Conservation (phyloP, 2,888 invertebrate species). For the Acronicta aceris region DNA sequence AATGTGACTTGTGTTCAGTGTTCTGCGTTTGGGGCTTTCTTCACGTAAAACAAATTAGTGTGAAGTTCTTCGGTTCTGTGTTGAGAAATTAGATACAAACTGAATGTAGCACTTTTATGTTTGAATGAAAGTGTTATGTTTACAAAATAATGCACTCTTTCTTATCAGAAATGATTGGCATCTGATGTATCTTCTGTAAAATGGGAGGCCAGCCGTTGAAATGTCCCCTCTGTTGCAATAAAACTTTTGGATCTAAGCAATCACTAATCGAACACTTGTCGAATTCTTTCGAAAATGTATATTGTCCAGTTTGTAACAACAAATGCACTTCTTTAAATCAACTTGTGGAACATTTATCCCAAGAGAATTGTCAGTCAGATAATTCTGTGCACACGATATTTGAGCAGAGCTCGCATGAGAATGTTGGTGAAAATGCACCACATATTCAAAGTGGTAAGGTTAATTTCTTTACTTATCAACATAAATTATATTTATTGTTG, state of each 20-base stretch:
- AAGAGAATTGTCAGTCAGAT: slow-evolving; percentile 68
- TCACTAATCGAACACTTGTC: slow-evolving; percentile 88
- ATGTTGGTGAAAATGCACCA: slow-evolving; percentile 32
- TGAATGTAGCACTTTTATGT: slow-evolving; percentile 70
- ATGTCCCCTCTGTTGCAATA: slow-evolving; percentile 91
- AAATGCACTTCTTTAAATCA: slow-evolving; percentile 87
- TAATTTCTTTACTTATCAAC: not conserved
- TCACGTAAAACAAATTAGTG: slow-evolving; percentile 76
- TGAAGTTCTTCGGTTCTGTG: slow-evolving; percentile 85
- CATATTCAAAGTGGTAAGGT: slow-evolving; percentile 57
- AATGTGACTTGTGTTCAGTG: slow-evolving; percentile 16
- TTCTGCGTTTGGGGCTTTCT: slow-evolving; percentile 70
- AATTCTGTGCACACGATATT: slow-evolving; percentile 46
- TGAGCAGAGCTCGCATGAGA: slow-evolving; percentile 40
- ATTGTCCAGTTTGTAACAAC: slow-evolving; percentile 89
- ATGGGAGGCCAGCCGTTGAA: slow-evolving; percentile 87
- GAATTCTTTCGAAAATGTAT: slow-evolving; percentile 83
- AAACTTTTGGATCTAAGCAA: slow-evolving; percentile 89
- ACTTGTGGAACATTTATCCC: slow-evolving; percentile 89
- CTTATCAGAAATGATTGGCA: slow-evolving; percentile 20
- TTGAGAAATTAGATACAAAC: slow-evolving; percentile 80
- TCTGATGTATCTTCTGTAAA: slow-evolving; percentile 53
- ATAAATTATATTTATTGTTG: no score
- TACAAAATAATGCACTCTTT: slow-evolving; percentile 65
- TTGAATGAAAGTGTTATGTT: slow-evolving; percentile 65